Evolutionary conservation across 2,797 vertebrate genomes (phyloP).

Genomic region (Parotocinclus haroldoi): DNA sequence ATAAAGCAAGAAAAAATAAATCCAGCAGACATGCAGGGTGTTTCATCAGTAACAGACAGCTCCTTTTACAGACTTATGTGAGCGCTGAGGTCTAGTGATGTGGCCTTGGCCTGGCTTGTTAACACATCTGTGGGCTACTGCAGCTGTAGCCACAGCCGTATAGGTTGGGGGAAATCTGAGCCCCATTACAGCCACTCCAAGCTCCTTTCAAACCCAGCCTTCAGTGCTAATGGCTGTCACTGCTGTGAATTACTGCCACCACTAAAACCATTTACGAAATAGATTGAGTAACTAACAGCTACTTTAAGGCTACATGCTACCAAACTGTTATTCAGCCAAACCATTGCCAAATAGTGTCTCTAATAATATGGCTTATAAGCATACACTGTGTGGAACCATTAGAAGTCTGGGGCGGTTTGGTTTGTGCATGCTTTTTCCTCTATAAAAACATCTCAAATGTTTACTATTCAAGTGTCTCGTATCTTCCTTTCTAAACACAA

Average conservation of each 20-base stretch:
- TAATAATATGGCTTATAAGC: no score
- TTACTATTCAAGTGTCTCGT: no score
- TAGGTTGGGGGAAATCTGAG: constrained; percentile 53
- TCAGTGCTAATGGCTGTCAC: constrained; percentile 41
- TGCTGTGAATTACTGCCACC: constrained; percentile 43
- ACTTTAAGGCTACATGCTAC: not conserved
- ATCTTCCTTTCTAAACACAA: no score
- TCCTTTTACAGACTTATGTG: constrained; percentile 1
- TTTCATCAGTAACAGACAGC: constrained; percentile 1
- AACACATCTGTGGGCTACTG: constrained; percentile 46
- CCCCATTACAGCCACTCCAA: constrained; percentile 58
- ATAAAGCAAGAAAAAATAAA: no score
- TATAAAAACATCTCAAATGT: no score
- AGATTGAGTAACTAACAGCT: not conserved
- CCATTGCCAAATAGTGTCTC: no score
- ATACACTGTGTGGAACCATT: no score
- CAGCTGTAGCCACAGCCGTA: constrained; percentile 51
- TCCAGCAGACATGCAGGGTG: no score
- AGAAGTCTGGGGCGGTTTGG: no score
- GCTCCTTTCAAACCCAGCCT: constrained; percentile 40
- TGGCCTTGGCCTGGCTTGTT: constrained; percentile 37
- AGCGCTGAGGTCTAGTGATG: constrained; percentile 26
- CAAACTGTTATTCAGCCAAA: no score
- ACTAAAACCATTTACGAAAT: not conserved
- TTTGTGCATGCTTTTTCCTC: no score